These are phyloP conservation scores for Podarcis siculus DNA, from an alignment of 2,797 vertebrate genomes.

Conservation along the genomic window DNA sequence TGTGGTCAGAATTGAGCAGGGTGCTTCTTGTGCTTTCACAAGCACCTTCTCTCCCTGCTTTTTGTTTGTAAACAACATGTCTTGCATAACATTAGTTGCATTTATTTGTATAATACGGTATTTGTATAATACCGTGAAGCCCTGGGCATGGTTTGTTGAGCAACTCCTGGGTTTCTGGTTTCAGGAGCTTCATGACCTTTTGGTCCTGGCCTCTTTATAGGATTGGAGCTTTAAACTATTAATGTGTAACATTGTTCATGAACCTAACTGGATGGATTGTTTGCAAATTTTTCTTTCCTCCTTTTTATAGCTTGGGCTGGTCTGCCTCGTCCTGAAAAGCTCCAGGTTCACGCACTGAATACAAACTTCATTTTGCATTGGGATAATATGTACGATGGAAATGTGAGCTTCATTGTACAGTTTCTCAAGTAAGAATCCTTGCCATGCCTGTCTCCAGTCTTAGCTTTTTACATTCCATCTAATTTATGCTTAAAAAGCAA, in stretches of 20 bases:
- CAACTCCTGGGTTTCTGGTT: background rate
- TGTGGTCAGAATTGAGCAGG: background rate
- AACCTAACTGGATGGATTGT: background rate
- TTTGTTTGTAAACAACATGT: background rate
- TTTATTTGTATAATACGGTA: too few relatives aligned
- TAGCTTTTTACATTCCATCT: background rate
- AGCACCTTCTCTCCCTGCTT: background rate
- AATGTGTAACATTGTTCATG: background rate
- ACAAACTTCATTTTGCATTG: conserved; percentile 69
- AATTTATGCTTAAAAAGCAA: background rate
- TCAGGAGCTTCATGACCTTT: background rate
- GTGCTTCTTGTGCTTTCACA: background rate
- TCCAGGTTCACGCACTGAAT: conserved; percentile 51
- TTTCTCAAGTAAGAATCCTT: conserved; percentile 67
- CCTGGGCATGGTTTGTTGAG: background rate
- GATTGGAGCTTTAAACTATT: background rate
- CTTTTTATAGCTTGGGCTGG: conserved; percentile 51
- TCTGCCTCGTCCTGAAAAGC: conserved; percentile 62
- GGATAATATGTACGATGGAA: conserved; percentile 5
- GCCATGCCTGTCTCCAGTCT: background rate
- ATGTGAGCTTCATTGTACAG: conserved; percentile 71
- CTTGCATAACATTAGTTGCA: background rate
- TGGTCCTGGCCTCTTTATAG: background rate
- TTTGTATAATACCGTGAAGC: background rate
- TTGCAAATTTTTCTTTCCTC: background rate